Evolutionary conservation across 2,888 invertebrate species (phyloP).

Genomic region (Pammene aurita): DNA sequence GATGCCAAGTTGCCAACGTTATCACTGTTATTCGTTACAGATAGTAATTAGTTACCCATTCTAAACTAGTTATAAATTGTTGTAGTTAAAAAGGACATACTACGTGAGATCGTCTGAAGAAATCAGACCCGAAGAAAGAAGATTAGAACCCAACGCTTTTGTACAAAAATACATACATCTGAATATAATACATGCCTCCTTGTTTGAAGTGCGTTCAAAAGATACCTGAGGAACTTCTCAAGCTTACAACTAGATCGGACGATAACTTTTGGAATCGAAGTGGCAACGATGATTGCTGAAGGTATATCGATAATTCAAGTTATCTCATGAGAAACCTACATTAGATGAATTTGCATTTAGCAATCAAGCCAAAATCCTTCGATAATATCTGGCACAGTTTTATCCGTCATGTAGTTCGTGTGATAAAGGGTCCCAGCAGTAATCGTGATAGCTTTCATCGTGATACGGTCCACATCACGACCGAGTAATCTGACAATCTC

Average conservation of each 20-base stretch:
- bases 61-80: constrained; percentile 43
- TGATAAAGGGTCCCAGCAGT: constrained; percentile 55
- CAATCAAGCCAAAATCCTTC: constrained; percentile 9
- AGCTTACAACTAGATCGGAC: no score
- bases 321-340: no score
- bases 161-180: no score
- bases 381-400: constrained; percentile 34
- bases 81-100: neutral
- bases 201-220: no score
- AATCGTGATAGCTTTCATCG: constrained; percentile 74
- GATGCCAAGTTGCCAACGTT: constrained; percentile 55
- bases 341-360: neutral
- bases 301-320: no score
- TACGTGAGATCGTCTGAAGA: no score
- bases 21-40: constrained; percentile 53
- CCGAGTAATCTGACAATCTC: constrained; percentile 58
- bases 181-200: no score
- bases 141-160: no score
- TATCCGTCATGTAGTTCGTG: constrained; percentile 48
- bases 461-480: constrained; percentile 69
- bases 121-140: no score
- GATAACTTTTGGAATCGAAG: no score
- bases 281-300: no score
- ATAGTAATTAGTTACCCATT: constrained; percentile 53
- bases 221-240: no score